Conservation (phyloP, 2,113 vertebrate species). For the Lepisosteus osseus region DNA sequence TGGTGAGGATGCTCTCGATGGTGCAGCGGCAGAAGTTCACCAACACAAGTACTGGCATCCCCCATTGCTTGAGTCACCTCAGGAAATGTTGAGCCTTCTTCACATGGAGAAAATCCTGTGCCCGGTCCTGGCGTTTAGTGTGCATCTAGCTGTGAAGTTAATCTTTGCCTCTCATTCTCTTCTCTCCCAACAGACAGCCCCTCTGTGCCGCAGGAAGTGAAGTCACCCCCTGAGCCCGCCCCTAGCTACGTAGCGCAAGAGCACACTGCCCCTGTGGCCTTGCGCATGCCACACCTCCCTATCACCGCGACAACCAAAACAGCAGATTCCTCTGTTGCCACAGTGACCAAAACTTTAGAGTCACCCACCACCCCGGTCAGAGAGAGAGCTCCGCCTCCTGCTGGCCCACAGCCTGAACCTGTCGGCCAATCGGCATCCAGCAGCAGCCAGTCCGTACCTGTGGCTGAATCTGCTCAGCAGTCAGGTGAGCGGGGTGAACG, state of each 20-base stretch:
- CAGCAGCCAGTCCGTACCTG: conserved; percentile 44
- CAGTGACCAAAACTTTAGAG: conserved; percentile 47
- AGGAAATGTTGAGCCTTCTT: too few relatives aligned
- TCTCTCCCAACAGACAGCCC: conserved; percentile 41
- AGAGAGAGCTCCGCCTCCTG: conserved; percentile 28
- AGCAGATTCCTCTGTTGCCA: conserved; percentile 34
- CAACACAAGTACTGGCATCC: too few relatives aligned
- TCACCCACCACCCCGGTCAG: conserved; percentile 49
- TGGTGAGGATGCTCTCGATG: too few relatives aligned
- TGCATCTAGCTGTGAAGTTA: too few relatives aligned
- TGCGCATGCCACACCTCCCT: conserved; percentile 76
- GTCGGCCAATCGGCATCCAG: conserved; percentile 41
- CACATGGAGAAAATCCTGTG: conserved; percentile 42
- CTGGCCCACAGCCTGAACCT: conserved; percentile 32
- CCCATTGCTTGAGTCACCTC: too few relatives aligned
- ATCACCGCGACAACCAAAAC: conserved; percentile 77
- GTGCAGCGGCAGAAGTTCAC: too few relatives aligned
- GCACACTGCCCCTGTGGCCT: conserved; percentile 64
- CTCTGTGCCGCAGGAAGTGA: conserved; percentile 42
- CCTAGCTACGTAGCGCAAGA: conserved; percentile 49
- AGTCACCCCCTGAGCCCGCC: conserved; percentile 32
- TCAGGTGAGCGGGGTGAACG: conserved; percentile 61
- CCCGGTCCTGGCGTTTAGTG: too few relatives aligned
- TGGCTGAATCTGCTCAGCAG: conserved; percentile 59
- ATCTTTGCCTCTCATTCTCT: neutral